phyloP scores from a whole-genome alignment of 2,113 vertebrate genomes.

The Suncus etruscus region DNA sequence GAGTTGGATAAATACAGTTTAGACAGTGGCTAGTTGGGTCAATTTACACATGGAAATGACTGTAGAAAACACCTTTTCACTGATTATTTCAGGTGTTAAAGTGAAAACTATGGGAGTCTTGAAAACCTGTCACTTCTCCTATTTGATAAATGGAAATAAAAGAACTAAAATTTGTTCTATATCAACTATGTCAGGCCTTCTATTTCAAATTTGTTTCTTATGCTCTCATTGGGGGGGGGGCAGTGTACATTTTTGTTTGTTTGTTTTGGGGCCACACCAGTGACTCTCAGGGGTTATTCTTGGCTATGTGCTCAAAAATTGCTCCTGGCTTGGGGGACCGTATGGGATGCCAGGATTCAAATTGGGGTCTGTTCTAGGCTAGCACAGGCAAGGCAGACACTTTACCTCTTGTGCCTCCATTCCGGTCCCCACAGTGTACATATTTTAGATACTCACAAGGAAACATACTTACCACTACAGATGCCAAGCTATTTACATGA shows the following conservation, averaged over 20 bases:
- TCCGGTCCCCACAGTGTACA: too few relatives aligned
- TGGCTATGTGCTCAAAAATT: too few relatives aligned
- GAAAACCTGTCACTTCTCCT: not conserved
- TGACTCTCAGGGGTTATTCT: too few relatives aligned
- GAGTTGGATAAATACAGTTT: not conserved
- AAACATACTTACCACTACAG: accelerated
- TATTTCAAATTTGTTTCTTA: not conserved
- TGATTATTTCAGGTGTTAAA: not conserved
- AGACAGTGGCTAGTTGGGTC: not conserved
- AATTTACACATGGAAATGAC: not conserved
- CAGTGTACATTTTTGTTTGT: too few relatives aligned
- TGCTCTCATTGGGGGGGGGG: not conserved
- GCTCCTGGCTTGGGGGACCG: too few relatives aligned
- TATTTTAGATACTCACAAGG: not conserved
- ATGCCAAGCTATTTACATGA: not conserved
- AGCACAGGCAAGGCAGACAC: too few relatives aligned
- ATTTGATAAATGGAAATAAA: not conserved
- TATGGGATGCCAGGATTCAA: too few relatives aligned
- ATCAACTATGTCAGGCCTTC: not conserved
- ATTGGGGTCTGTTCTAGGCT: too few relatives aligned
- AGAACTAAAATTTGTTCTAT: not conserved
- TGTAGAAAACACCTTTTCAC: conserved; percentile 15
- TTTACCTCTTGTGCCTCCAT: too few relatives aligned
- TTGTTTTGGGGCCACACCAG: too few relatives aligned
- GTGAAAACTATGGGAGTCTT: not conserved